phyloP scores from a whole-genome alignment of 1,140 invertebrate species.

The Drosophila kanapiae region DNA sequence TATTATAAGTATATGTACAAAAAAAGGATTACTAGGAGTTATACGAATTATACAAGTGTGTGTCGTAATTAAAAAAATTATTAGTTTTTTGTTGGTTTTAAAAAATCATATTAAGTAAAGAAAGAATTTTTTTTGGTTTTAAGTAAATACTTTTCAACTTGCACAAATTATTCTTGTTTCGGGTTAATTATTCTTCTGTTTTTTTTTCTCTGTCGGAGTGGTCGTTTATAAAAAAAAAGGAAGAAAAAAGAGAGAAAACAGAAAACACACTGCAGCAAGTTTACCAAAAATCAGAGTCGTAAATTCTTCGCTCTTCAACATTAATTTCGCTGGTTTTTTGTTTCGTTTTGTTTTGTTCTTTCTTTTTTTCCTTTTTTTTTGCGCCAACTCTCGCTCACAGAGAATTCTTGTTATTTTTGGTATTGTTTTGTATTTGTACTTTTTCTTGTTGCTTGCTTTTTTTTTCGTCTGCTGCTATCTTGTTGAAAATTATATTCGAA shows the following conservation, averaged over 20 bases:
- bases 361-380: slow-evolving; percentile 30
- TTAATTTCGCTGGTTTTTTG: slow-evolving; percentile 35
- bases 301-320: slow-evolving; percentile 24
- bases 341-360: slow-evolving; percentile 30
- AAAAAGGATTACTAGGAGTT: slow-evolving; percentile 61
- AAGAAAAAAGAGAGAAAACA: slow-evolving; percentile 13
- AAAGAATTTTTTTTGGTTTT: slow-evolving; percentile 41
- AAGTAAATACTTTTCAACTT: slow-evolving; percentile 79
- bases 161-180: slow-evolving; percentile 76
- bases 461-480: slow-evolving; percentile 51
- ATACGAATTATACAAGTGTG: slow-evolving; percentile 69
- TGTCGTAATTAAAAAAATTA: slow-evolving; percentile 60
- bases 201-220: slow-evolving; percentile 32
- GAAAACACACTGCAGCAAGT: slow-evolving; percentile 3
- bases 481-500: slow-evolving; percentile 57
- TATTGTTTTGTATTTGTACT: slow-evolving; percentile 58
- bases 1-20: slow-evolving; percentile 69
- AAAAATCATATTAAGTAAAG: slow-evolving; percentile 63
- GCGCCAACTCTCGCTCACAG: slow-evolving; percentile 35
- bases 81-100: slow-evolving; percentile 53
- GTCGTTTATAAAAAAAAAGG: slow-evolving; percentile 35
- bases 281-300: slow-evolving; percentile 12
- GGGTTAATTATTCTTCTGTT: slow-evolving; percentile 59
- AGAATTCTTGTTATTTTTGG: slow-evolving; percentile 49
- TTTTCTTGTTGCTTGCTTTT: slow-evolving; percentile 80